phyloP scores from a whole-genome alignment of 2,797 vertebrate genomes.

The Chiloscyllium punctatum region DNA sequence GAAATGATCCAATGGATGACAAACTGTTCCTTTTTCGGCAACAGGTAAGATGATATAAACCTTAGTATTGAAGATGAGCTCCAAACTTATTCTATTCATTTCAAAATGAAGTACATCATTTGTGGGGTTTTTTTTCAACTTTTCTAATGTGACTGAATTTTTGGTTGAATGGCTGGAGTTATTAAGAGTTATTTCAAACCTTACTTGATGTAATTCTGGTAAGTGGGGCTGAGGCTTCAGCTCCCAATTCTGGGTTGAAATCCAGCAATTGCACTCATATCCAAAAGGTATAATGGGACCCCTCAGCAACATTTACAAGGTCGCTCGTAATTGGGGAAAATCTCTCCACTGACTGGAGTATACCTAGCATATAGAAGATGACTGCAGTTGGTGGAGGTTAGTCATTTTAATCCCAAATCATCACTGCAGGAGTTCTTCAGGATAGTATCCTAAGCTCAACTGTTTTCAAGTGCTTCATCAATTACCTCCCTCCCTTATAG shows the following conservation, averaged over 20 bases:
- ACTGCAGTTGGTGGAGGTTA: no score
- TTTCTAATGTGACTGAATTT: not conserved
- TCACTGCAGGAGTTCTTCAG: no score
- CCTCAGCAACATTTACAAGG: not conserved
- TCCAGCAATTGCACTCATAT: not conserved
- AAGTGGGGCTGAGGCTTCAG: not conserved
- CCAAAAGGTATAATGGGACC: not conserved
- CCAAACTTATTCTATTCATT: not conserved
- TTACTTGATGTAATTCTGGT: not conserved
- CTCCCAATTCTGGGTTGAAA: not conserved
- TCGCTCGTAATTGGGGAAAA: no score
- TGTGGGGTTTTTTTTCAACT: not conserved
- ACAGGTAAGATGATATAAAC: slow-evolving; percentile 65
- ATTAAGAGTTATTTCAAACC: not conserved
- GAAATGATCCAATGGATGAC: slow-evolving; percentile 80
- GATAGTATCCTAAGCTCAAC: no score
- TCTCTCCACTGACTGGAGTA: no score
- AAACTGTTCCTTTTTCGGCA: slow-evolving; percentile 85
- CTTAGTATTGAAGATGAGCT: not conserved
- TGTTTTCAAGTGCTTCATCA: no score
- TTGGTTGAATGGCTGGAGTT: not conserved
- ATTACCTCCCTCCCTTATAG: no score
- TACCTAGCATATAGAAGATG: no score
- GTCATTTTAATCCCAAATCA: no score
- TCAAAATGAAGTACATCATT: not conserved